Conservation (phyloP, 2,888 invertebrate species). For the Panopea generosa region DNA sequence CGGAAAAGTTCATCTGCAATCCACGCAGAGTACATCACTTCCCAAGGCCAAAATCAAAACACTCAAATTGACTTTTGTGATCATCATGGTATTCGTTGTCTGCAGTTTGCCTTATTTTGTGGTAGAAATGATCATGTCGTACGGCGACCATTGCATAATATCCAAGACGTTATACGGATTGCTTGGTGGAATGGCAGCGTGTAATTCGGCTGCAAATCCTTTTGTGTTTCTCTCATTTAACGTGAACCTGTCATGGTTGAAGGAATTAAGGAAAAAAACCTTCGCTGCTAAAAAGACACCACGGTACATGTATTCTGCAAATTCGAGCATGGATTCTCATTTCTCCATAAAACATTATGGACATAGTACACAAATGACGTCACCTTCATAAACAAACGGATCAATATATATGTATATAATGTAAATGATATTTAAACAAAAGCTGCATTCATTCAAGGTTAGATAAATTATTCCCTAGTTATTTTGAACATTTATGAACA, state of each 20-base stretch:
- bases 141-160: slow-evolving; percentile 75
- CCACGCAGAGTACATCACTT: slow-evolving; percentile 81
- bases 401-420: no score
- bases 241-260: slow-evolving; percentile 63
- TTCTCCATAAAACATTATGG: slow-evolving; percentile 38
- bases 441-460: no score
- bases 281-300: slow-evolving; percentile 33
- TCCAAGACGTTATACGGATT: slow-evolving; percentile 71
- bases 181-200: slow-evolving; percentile 81
- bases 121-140: slow-evolving; percentile 83
- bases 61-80: slow-evolving; percentile 84
- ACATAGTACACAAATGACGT: no score
- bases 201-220: slow-evolving; percentile 83
- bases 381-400: no score
- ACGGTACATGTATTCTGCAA: slow-evolving; percentile 56
- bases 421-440: no score
- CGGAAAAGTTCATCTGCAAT: slow-evolving; percentile 78
- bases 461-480: no score
- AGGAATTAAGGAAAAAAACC: slow-evolving; percentile 35
- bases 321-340: slow-evolving; percentile 55
- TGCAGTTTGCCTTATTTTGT: slow-evolving; percentile 61
- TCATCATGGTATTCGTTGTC: slow-evolving; percentile 75
- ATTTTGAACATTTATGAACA: no score
- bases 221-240: slow-evolving; percentile 84
- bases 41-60: slow-evolving; percentile 85